phyloP scores from a whole-genome alignment of 1,140 invertebrate genomes.

The Ceratina japonica region DNA sequence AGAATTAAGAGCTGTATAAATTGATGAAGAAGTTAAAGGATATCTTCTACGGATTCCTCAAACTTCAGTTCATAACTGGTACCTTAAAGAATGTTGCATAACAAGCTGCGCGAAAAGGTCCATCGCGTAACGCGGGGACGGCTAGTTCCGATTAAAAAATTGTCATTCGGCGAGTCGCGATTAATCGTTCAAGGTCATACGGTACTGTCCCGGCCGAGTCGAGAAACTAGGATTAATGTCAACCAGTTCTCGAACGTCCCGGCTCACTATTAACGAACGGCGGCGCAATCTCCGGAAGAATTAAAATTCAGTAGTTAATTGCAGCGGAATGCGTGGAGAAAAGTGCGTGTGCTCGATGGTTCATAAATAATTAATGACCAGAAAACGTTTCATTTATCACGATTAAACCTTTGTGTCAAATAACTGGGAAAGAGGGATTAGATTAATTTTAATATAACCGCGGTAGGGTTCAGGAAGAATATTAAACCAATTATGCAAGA shows the following conservation, averaged over 20 bases:
- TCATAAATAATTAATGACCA: constrained; percentile 6
- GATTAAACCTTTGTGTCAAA: too few species aligned
- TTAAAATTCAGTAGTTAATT: constrained; percentile 25
- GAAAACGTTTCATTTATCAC: too few species aligned
- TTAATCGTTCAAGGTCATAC: constrained; percentile 41
- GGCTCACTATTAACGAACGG: background rate
- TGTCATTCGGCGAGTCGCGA: constrained; percentile 25
- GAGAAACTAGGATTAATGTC: constrained; percentile 48
- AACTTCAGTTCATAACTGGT: too few species aligned
- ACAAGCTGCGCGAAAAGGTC: too few species aligned
- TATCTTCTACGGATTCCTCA: too few species aligned
- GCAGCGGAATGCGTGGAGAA: background rate
- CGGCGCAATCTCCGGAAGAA: constrained; percentile 9
- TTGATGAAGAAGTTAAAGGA: too few species aligned
- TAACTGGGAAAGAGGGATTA: too few species aligned
- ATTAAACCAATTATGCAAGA: background rate
- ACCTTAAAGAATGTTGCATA: too few species aligned
- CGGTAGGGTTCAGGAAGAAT: background rate
- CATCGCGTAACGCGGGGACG: background rate
- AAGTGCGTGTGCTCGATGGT: background rate
- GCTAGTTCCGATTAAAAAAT: constrained; percentile 12
- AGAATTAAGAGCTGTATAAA: too few species aligned
- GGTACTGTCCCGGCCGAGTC: constrained; percentile 27
- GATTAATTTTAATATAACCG: background rate
- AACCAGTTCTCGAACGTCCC: background rate